Evolutionary conservation across 1,140 invertebrate species (phyloP), one percentile per base, ranked within the genome.

Genomic region (Lutraria rhynchaena): DNA sequence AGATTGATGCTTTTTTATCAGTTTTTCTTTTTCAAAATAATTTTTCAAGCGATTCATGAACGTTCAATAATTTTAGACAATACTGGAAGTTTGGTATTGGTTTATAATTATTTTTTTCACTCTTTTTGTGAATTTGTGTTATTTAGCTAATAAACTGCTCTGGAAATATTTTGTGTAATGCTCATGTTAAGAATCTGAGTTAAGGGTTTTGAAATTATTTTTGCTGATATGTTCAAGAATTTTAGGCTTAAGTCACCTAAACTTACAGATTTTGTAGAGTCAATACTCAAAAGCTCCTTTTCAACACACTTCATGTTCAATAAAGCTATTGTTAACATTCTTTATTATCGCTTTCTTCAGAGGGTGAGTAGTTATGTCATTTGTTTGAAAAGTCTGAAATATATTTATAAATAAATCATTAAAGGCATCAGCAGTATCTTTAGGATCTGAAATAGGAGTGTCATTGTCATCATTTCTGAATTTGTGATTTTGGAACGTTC

Each of bases 131-230:
- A 3, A 53, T 53, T 5, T 17, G 51, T 53, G 51, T 53, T 5
- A 53, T n/a, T 53, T 53, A n/a, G 19, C 19, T 24, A 53, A 53
- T 53, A 53, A 53, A 53, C 19, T 53, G 51, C 4, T 53, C 19
- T 53, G 51, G 51, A n/a, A 53, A 53, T 53, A 53, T 53, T 3
- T 9, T 53, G 19, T n/a, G 51, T n/a, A 53, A 53, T 53, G 51
- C 51, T 53, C 24, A 53, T 5, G 17, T 53, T 53, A 5, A 53
- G 19, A 17, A 53, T 53, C 19, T 53, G 24, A n/a, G 51, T 53
- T 5, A 53, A 5, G 4, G 51, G 19, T 9, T 53, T 53, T n/a
- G 51, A 5, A n/a, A 53, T 53, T 5, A 53, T 53, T 5, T 53
- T 24, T 9, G 51, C 17, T 53, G 51, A 7, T 24, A 53, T 53